Percentiles rank a stretch among this genome's conserved stretches.
These are phyloP conservation scores for Vipera latastei DNA, from an alignment of 2,797 vertebrate genomes.

Conservation along the genomic window DNA sequence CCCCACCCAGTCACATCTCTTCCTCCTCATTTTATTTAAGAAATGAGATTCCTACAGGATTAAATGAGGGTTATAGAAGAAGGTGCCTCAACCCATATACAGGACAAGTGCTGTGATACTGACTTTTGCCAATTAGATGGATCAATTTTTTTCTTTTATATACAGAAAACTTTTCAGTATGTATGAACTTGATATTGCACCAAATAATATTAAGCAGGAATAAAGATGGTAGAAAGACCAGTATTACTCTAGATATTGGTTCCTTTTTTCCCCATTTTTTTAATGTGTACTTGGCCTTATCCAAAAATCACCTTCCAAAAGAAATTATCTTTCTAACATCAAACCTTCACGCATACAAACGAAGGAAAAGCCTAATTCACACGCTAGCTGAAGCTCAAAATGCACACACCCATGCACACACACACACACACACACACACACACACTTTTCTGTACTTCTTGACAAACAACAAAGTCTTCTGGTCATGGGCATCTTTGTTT, in stretches of 20 bases:
- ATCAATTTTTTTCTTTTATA: background rate
- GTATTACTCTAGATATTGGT: background rate
- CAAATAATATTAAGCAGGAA: conserved; percentile 50
- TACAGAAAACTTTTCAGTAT: background rate
- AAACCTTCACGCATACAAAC: background rate
- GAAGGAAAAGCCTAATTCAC: background rate
- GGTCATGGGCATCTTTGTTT: background rate
- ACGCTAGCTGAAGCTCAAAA: background rate
- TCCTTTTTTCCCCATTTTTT: background rate
- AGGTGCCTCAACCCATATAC: conserved; percentile 2
- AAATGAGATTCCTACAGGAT: conserved; percentile 18
- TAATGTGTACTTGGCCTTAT: background rate
- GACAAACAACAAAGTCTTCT: background rate
- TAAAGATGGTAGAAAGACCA: conserved; percentile 29
- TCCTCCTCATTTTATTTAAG: background rate
- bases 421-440: background rate
- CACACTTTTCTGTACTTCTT: background rate
- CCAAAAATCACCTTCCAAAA: background rate
- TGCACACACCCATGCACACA: background rate
- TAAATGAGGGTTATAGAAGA: conserved; percentile 16
- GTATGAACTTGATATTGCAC: background rate
- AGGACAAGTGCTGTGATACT: background rate
- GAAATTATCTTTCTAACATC: background rate
- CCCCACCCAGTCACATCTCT: background rate
- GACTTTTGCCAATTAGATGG: background rate